Evolutionary conservation across 2,888 invertebrate genomes (phyloP), one percentile per base, ranked within the genome.

Genomic region (Patella caerulea): DNA sequence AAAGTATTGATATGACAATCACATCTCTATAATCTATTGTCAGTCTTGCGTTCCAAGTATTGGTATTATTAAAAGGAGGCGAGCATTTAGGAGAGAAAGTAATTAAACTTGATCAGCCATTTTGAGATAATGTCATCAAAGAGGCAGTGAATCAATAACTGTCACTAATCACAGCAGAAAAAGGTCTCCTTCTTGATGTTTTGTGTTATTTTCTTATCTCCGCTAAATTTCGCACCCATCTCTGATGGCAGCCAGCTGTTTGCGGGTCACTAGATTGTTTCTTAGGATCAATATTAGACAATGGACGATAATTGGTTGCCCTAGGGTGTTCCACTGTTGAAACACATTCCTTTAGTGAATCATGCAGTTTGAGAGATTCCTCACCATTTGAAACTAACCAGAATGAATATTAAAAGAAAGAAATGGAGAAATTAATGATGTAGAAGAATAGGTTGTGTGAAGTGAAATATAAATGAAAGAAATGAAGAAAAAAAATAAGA

Each of bases 221-320:
- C 24, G 65, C 24, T 65, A 11, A 65, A 65, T 24, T 65, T 65
- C 65, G 65, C 65, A 65, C 65, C 65, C 65, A 65, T 65, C 65
- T 65, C 65, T 11, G 65, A 65, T 65, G 65, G 65, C 65, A 65
- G 65, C 19, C 65, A 65, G 65, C 65, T 65, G 65, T 65, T 65
- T 65, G 65, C 65, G 65, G 65, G 65, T 65, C 65, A 70, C 59
- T 74, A 79, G 79, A 79, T 79, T 79, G 79, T 79, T 79, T 76
- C 71, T 29, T 34, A 45, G 55, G 79, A 79, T 79, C 79, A 74
- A 79, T 79, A 77, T 56, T 53, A 76, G 74, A 79, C 79, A 79
- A 79, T 79, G 74, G 77, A 19, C 54, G 73, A 74, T 79, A 76
- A 79, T 79, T 79, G 79, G 65, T 65, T 65, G 65, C 65, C 65